phyloP scores from a whole-genome alignment of 1,140 invertebrate species.

The Euglossa dilemma region DNA sequence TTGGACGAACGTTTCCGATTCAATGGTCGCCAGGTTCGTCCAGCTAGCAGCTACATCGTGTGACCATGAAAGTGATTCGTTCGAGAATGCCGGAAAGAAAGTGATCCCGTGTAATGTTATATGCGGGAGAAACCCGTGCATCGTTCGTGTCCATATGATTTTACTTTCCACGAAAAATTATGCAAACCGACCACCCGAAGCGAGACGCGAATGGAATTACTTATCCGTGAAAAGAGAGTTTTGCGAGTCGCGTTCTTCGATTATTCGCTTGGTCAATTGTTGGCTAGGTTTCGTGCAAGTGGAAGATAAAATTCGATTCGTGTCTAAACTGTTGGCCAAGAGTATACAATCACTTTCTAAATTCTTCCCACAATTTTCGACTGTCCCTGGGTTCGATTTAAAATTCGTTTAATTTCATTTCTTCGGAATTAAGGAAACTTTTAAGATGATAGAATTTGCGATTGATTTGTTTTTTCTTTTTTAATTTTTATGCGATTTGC shows the following conservation, averaged over 20 bases:
- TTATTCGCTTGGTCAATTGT: not conserved
- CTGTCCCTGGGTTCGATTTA: too few relatives aligned
- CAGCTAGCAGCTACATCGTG: not conserved
- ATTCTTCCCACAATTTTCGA: too few relatives aligned
- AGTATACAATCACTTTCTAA: too few relatives aligned
- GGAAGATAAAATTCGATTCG: too few relatives aligned
- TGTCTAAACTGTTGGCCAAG: too few relatives aligned
- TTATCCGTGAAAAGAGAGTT: constrained; percentile 2
- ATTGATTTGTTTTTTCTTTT: too few relatives aligned
- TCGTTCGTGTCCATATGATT: constrained; percentile 31
- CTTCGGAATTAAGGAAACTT: too few relatives aligned
- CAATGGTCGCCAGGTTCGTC: not conserved
- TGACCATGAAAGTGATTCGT: constrained; percentile 45
- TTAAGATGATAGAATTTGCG: too few relatives aligned
- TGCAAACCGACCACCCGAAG: constrained; percentile 12
- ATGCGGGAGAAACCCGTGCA: constrained; percentile 38
- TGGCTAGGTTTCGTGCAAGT: not conserved
- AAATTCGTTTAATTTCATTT: too few relatives aligned
- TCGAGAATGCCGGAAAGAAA: constrained; percentile 44
- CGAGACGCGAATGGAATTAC: constrained; percentile 7
- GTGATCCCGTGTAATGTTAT: constrained; percentile 40
- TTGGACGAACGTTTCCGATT: constrained; percentile 14
- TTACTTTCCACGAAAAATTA: constrained; percentile 54
- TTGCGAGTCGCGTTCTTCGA: not conserved
- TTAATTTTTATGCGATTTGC: too few relatives aligned